Percentiles rank a stretch among this genome's conserved stretches.
Evolutionary conservation across 23 tunicate species (phyloP).

Genomic region (Styela clava): DNA sequence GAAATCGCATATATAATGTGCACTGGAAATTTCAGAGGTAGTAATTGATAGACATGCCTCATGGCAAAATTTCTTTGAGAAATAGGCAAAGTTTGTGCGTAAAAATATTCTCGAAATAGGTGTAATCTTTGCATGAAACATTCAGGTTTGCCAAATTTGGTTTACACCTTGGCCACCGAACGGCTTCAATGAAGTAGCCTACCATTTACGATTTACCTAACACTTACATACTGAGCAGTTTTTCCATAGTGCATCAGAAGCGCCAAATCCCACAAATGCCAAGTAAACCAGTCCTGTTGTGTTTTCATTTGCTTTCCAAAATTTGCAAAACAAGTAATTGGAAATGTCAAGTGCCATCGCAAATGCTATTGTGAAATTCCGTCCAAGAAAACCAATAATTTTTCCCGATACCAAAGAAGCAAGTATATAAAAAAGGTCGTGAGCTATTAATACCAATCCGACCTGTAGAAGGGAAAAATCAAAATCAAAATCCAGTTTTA

Average conservation of each 20-base stretch:
- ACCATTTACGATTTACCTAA: too few relatives aligned
- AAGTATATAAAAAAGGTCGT: conserved; percentile 12
- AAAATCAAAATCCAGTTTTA: too few relatives aligned
- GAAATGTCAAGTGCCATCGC: neutral
- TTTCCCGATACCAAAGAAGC: conserved; percentile 28
- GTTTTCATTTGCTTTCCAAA: neutral
- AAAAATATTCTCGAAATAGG: too few relatives aligned
- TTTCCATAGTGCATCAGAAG: neutral
- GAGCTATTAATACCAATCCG: conserved; percentile 32
- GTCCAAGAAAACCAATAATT: neutral
- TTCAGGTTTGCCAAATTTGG: too few relatives aligned
- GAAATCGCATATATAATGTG: neutral
- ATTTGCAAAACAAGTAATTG: neutral
- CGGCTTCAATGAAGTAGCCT: too few relatives aligned
- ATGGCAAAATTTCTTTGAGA: too few relatives aligned
- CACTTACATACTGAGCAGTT: neutral
- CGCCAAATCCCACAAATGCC: neutral
- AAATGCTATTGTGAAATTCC: neutral
- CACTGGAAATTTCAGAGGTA: neutral
- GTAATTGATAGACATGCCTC: neutral
- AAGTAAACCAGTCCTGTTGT: neutral
- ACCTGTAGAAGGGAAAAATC: too few relatives aligned
- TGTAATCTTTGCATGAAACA: too few relatives aligned
- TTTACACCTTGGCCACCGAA: too few relatives aligned
- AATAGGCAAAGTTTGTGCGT: too few relatives aligned